Conservation (phyloP, 2,888 invertebrate genomes). For the Actias luna region DNA sequence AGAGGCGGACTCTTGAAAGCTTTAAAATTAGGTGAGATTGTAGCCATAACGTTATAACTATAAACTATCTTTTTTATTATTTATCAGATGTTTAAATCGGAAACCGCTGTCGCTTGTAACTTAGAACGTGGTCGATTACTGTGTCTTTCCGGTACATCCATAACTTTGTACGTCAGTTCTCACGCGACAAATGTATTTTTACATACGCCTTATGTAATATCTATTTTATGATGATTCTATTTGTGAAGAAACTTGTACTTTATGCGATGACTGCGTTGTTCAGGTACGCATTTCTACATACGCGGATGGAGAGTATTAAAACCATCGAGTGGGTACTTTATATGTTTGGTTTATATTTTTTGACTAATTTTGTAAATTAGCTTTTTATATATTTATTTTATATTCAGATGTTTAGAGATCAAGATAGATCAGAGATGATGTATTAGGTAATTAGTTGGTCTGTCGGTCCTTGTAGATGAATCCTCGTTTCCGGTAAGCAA, state of each 20-base stretch:
- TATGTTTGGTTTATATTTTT: not conserved
- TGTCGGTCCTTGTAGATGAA: no score
- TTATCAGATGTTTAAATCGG: not conserved
- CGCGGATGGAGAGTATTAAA: not conserved
- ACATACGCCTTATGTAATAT: not conserved
- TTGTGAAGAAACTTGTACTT: not conserved
- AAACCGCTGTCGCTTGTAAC: not conserved
- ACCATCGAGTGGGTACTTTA: not conserved
- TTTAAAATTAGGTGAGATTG: no score
- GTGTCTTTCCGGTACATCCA: not conserved
- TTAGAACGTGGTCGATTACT: not conserved
- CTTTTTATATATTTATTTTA: not conserved
- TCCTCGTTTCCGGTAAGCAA: no score
- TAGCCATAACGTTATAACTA: no score
- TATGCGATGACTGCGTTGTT: not conserved
- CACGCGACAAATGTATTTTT: slow-evolving; percentile 3
- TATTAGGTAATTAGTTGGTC: no score
- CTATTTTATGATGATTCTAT: not conserved
- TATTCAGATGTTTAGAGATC: no score
- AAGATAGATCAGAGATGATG: no score
- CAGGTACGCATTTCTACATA: not conserved
- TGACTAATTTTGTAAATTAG: not conserved
- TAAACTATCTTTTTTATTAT: no score
- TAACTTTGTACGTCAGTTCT: not conserved
- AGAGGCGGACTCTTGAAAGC: no score